Conservation (phyloP, 37 sponge, comb jelly and placozoan species). For the Ianthella basta region DNA sequence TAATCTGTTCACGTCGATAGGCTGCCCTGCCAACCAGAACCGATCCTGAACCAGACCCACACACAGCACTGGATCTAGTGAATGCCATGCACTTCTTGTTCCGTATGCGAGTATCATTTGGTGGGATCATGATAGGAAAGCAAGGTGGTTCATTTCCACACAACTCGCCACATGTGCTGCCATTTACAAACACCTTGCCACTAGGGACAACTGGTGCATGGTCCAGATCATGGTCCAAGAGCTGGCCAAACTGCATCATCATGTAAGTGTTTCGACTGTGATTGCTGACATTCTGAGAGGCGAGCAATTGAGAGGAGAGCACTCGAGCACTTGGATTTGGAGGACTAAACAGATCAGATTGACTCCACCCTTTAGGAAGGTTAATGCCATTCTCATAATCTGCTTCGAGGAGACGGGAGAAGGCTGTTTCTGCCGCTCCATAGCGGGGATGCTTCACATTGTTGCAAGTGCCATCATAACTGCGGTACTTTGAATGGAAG, state of each 20-base stretch:
- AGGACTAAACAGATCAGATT: constrained; percentile 5
- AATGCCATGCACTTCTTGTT: constrained; percentile 63
- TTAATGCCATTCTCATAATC: constrained; percentile 75
- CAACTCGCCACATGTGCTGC: constrained; percentile 48
- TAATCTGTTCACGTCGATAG: constrained; percentile 75
- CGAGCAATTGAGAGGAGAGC: constrained; percentile 42
- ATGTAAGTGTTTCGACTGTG: constrained; percentile 63
- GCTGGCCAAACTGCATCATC: constrained; percentile 88
- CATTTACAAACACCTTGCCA: constrained; percentile 32
- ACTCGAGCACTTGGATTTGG: constrained; percentile 64
- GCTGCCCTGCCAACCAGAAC: constrained; percentile 47
- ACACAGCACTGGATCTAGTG: constrained; percentile 77
- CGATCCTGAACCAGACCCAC: constrained; percentile 76
- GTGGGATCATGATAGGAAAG: constrained; percentile 75
- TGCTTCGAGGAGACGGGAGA: constrained; percentile 58
- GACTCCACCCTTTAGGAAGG: constrained; percentile 77
- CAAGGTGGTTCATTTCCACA: constrained; percentile 74
- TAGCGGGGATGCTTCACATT: constrained; percentile 59
- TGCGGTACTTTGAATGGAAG: constrained; percentile 62
- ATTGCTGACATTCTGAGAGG: constrained; percentile 10
- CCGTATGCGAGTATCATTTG: constrained; percentile 63
- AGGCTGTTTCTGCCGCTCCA: constrained; percentile 61
- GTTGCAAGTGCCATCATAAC: constrained; percentile 85
- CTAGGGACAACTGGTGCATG: constrained; percentile 55
- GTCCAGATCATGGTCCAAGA: constrained; percentile 87